Conservation (phyloP, 2,797 vertebrate species). For the Chelon labrosus region DNA sequence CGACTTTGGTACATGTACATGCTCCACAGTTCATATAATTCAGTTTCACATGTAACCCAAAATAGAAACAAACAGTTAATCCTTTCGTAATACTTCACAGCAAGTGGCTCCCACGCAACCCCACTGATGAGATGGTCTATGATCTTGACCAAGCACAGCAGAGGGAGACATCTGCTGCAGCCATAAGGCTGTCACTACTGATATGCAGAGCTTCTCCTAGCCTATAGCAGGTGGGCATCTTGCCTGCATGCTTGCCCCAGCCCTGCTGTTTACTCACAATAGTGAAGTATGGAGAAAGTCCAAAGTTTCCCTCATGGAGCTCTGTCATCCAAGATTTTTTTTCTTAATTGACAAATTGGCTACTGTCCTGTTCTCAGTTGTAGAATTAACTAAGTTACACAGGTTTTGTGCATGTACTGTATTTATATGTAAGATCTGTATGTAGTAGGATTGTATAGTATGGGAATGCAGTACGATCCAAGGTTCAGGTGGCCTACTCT, state of each 20-base stretch:
- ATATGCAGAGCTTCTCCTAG: constrained; percentile 51
- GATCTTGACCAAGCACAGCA: constrained; percentile 51
- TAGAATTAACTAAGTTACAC: background rate
- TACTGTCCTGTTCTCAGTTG: background rate
- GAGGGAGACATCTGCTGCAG: constrained; percentile 66
- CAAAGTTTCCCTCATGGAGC: constrained; percentile 12
- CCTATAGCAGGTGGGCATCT: constrained; percentile 30
- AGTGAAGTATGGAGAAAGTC: constrained; percentile 11
- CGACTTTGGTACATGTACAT: constrained; percentile 16
- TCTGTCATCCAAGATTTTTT: constrained; percentile 25
- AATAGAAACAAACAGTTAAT: constrained; percentile 31
- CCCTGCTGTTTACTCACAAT: constrained; percentile 24
- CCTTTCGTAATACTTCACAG: constrained; percentile 25
- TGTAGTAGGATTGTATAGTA: constrained; percentile 2
- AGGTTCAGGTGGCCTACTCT: background rate
- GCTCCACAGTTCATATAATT: constrained; percentile 28
- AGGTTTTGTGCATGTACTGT: no score
- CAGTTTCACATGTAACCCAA: background rate
- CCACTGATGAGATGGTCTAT: constrained; percentile 38
- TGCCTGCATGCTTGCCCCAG: constrained; percentile 12
- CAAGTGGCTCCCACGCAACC: constrained; percentile 34
- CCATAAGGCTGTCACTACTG: constrained; percentile 61
- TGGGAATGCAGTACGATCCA: constrained; percentile 7
- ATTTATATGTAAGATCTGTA: background rate
- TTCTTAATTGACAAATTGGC: constrained; percentile 21